Percentiles rank a stretch among this genome's conserved stretches.
phyloP scores from a whole-genome alignment of 2,113 vertebrate genomes.

The Melospiza georgiana region DNA sequence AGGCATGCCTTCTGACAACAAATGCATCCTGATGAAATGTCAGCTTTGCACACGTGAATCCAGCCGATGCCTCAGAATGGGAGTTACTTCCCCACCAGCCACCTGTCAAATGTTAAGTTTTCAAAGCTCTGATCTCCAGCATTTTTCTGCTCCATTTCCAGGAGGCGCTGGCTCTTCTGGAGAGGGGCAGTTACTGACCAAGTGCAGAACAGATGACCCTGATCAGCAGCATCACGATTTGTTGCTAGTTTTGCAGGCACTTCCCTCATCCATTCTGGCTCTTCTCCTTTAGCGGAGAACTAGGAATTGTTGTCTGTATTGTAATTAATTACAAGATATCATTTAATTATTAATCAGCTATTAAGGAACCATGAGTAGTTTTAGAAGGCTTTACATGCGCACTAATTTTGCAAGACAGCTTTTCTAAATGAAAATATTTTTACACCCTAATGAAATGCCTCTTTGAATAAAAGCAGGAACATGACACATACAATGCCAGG shows the following conservation, averaged over 20 bases:
- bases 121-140: not conserved
- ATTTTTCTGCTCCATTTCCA: not conserved
- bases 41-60: not conserved
- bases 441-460: not conserved
- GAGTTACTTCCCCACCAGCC: not conserved
- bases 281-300: not conserved
- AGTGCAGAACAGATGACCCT: not conserved
- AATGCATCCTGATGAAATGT: no score
- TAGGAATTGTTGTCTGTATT: not conserved
- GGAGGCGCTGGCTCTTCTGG: fast-evolving
- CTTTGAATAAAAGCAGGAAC: not conserved
- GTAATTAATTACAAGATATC: not conserved
- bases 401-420: not conserved
- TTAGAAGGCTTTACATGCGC: not conserved
- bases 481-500: not conserved
- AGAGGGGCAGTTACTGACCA: not conserved
- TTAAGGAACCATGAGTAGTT: not conserved
- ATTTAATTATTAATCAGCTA: not conserved
- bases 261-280: not conserved
- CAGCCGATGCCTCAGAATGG: not conserved
- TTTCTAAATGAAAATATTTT: not conserved
- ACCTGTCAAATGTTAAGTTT: not conserved
- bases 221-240: not conserved
- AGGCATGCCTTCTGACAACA: not conserved
- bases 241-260: not conserved